Evolutionary conservation across 2,113 vertebrate species (phyloP).

Genomic region (Oreotragus oreotragus): DNA sequence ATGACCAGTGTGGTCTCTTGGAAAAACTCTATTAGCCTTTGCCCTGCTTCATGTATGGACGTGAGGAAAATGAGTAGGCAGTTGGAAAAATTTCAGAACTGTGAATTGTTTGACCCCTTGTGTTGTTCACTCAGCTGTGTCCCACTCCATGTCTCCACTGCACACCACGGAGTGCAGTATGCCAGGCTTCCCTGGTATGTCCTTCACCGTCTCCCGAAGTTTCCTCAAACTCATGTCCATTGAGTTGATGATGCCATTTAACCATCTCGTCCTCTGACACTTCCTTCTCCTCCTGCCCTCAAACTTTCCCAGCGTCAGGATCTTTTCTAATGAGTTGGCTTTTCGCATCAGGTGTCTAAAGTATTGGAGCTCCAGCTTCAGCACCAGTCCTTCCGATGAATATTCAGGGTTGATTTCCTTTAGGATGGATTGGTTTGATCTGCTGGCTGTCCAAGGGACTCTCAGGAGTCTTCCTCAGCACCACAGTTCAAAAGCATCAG

Average conservation of each 20-base stretch:
- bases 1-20: too few relatives aligned
- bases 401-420: background rate
- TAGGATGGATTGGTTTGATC: background rate
- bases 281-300: background rate
- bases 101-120: background rate
- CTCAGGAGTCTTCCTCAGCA: background rate
- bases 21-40: too few relatives aligned
- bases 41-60: too few relatives aligned
- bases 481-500: background rate
- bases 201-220: background rate
- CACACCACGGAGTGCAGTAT: too few relatives aligned
- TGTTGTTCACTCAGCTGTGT: background rate
- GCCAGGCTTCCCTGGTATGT: background rate
- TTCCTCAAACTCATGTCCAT: background rate
- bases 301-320: background rate
- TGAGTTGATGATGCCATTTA: background rate
- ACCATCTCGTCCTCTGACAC: background rate
- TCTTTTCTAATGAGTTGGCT: background rate
- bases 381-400: background rate
- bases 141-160: too few relatives aligned
- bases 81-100: background rate
- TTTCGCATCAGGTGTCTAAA: background rate
- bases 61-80: background rate
- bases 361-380: background rate
- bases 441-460: background rate